These are phyloP conservation scores for Myiagra hebetior DNA, from an alignment of 2,113 vertebrate genomes.

Conservation along the genomic window DNA sequence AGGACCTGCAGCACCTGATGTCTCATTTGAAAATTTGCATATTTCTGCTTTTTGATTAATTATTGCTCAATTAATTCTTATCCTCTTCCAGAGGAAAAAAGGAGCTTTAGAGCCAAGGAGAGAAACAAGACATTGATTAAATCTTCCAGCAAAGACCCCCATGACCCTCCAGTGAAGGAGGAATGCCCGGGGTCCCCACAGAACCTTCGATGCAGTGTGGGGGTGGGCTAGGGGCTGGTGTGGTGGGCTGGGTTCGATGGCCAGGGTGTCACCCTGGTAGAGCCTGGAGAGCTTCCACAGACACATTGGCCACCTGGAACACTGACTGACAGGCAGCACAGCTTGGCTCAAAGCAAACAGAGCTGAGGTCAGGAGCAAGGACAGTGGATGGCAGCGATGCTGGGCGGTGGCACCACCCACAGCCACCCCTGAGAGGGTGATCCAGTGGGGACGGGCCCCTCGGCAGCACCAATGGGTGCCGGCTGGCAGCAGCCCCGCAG, in stretches of 20 bases:
- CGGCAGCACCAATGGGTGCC: not conserved
- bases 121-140: not conserved
- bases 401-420: accelerated
- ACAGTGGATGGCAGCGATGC: accelerated
- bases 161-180: not conserved
- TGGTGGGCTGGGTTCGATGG: accelerated
- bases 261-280: not conserved
- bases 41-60: not conserved
- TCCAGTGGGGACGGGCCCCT: accelerated
- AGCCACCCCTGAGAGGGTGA: not conserved
- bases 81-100: not conserved
- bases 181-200: accelerated
- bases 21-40: not conserved
- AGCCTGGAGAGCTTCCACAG: not conserved
- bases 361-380: not conserved
- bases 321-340: not conserved
- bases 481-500: not conserved
- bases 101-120: not conserved
- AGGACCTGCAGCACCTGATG: not conserved
- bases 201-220: accelerated
- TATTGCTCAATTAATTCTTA: not conserved
- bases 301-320: not conserved
- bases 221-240: accelerated
- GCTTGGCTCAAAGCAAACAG: not conserved
- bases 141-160: not conserved